Conservation (phyloP, 2,888 invertebrate genomes). For the Drosophila yooni region DNA sequence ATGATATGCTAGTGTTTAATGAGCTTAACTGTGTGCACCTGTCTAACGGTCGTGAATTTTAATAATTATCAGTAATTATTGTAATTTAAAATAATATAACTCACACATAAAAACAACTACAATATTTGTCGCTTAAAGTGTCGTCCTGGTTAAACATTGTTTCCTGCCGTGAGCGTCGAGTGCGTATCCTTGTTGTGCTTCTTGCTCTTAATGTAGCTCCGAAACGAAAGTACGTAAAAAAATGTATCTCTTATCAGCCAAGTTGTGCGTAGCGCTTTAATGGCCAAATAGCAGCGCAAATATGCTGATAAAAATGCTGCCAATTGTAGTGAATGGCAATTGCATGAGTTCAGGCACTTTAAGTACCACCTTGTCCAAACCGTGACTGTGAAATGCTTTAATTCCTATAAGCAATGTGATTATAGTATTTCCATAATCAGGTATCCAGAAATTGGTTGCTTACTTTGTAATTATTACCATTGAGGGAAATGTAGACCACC, state of each 20-base stretch:
- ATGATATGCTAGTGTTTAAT: slow-evolving; percentile 34
- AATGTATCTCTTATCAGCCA: slow-evolving; percentile 76
- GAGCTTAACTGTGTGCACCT: slow-evolving; percentile 47
- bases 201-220: slow-evolving; percentile 50
- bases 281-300: slow-evolving; percentile 31
- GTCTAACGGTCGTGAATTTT: slow-evolving; percentile 36
- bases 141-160: slow-evolving; percentile 25
- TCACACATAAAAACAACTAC: slow-evolving; percentile 18
- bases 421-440: background rate
- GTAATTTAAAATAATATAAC: slow-evolving; percentile 19
- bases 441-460: slow-evolving; percentile 1
- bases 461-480: slow-evolving; percentile 48
- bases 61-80: background rate
- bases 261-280: slow-evolving; percentile 59
- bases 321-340: slow-evolving; percentile 25
- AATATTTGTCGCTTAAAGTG: slow-evolving; percentile 13
- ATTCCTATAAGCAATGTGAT: slow-evolving; percentile 1
- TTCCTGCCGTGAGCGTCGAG: slow-evolving; percentile 55
- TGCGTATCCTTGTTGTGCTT: slow-evolving; percentile 46
- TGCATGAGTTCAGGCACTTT: slow-evolving; percentile 34
- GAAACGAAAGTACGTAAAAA: slow-evolving; percentile 72
- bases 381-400: slow-evolving; percentile 13
- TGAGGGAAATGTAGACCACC: slow-evolving; percentile 7
- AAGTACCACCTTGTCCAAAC: background rate
- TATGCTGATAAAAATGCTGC: slow-evolving; percentile 54